Evolutionary conservation across 2,888 invertebrate species (phyloP).

Genomic region (Harmothoe impar): DNA sequence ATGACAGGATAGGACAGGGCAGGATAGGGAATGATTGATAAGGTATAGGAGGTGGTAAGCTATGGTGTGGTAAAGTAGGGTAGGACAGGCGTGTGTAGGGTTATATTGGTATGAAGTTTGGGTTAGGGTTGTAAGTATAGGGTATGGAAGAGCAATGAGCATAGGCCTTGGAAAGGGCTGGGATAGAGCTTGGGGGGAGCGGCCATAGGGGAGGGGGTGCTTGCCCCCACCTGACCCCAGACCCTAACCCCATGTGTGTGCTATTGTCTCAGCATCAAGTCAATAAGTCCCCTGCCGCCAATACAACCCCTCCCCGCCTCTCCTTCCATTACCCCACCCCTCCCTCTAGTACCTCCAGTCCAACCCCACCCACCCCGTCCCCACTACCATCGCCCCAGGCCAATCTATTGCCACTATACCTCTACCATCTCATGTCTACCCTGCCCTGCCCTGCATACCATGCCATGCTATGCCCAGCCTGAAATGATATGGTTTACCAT

Average conservation of each 20-base stretch:
- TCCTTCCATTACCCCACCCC: neutral
- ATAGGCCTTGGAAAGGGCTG: no score
- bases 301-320: neutral
- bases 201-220: neutral
- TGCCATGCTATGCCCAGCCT: no score
- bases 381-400: no score
- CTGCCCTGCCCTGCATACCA: conserved; percentile 2
- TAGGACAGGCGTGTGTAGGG: neutral
- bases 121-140: neutral
- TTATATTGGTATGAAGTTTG: neutral
- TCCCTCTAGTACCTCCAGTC: neutral
- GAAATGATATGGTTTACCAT: neutral
- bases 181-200: no score
- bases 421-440: neutral
- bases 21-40: neutral
- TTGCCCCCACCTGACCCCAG: neutral
- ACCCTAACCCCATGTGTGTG: neutral
- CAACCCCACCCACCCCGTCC: neutral
- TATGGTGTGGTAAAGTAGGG: neutral
- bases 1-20: no score
- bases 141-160: neutral
- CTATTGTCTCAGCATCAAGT: conserved; percentile 43
- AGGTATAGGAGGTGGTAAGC: neutral
- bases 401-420: no score
- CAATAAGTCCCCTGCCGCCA: conserved; percentile 59